Conservation (phyloP, 2,797 vertebrate genomes). For the Sebastes iracundus region DNA sequence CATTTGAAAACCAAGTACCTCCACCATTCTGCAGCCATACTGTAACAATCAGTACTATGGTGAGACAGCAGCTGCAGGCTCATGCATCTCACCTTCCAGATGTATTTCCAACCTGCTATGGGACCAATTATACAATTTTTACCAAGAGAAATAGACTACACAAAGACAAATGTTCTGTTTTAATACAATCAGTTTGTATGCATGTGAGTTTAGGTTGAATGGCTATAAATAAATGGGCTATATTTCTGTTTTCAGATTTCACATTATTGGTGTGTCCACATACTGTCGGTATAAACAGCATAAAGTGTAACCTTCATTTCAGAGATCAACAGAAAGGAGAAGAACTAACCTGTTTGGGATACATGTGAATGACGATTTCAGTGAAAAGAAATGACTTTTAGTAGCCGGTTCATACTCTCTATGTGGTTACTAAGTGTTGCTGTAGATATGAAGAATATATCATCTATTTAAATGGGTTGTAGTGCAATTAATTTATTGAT, state of each 20-base stretch:
- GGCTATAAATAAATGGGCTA: neutral
- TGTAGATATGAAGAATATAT: constrained; percentile 17
- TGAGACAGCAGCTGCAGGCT: constrained; percentile 16
- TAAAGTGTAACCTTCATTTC: neutral
- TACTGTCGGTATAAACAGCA: neutral
- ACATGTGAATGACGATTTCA: neutral
- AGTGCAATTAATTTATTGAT: constrained; percentile 40
- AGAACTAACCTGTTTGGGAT: neutral
- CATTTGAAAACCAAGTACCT: constrained; percentile 58
- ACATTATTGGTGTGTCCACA: neutral
- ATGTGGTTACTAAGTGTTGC: neutral
- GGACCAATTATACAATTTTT: constrained; percentile 39
- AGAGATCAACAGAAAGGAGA: neutral
- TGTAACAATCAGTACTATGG: neutral
- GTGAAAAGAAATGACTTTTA: neutral
- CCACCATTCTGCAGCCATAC: constrained; percentile 12
- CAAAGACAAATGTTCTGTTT: neutral
- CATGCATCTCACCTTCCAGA: neutral
- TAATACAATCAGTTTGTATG: constrained; percentile 10
- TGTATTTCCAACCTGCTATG: constrained; percentile 1
- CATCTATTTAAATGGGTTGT: constrained; percentile 17
- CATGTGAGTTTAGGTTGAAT: neutral
- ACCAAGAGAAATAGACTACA: neutral
- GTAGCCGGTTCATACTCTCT: neutral
- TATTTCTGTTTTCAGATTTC: constrained; percentile 7